phyloP scores from a whole-genome alignment of 2,797 vertebrate genomes.

The Darevskia nairensis region DNA sequence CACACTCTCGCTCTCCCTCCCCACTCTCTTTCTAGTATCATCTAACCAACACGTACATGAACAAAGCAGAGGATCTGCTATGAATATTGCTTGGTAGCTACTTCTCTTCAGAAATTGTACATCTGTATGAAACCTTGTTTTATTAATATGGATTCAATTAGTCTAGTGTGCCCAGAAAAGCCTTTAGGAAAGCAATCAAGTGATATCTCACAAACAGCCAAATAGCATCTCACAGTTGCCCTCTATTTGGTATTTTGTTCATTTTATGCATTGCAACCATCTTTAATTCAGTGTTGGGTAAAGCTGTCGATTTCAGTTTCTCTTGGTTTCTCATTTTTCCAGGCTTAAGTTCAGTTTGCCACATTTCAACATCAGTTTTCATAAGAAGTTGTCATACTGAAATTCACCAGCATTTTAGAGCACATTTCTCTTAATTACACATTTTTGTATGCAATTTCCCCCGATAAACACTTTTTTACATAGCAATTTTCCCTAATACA shows the following conservation, averaged over 20 bases:
- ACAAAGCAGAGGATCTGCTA: neutral
- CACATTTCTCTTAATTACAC: no score
- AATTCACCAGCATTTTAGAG: no score
- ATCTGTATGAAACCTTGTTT: neutral
- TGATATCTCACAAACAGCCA: neutral
- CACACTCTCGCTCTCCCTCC: no score
- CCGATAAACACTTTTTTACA: no score
- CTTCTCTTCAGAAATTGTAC: slow-evolving; percentile 10
- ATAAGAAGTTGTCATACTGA: no score
- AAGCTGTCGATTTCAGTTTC: no score
- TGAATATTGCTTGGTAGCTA: slow-evolving; percentile 1
- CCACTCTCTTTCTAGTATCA: neutral
- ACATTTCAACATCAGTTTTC: no score
- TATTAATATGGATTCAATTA: neutral
- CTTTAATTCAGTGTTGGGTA: neutral
- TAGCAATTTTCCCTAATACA: no score
- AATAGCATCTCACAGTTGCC: neutral
- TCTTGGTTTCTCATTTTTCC: no score
- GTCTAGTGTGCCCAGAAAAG: neutral
- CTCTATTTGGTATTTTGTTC: neutral
- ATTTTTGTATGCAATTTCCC: no score
- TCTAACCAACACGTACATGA: neutral
- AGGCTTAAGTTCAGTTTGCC: no score
- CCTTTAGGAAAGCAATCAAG: neutral
- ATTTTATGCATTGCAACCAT: neutral